A percentile compares a stretch with the other conserved stretches of the same genome.
Evolutionary conservation across 2,113 vertebrate genomes (phyloP).

Genomic region (Leptobrachium ailaonicum): DNA sequence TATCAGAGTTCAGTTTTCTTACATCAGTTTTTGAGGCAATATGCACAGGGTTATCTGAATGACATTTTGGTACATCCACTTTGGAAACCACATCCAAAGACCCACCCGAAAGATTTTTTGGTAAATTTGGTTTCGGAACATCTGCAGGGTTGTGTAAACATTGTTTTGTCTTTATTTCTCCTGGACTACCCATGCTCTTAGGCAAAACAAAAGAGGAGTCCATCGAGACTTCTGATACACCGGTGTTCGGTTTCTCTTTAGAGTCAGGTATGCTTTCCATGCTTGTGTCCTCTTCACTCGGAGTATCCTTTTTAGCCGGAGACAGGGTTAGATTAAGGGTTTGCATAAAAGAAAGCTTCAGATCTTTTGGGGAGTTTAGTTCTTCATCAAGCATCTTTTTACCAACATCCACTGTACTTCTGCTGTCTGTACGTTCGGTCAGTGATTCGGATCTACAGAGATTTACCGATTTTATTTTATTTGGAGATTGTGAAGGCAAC

Average conservation of each 20-base stretch:
- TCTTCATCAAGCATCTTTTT: constrained; percentile 55
- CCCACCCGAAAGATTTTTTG: too few species aligned
- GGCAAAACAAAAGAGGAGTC: constrained; percentile 19
- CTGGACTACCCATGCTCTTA: background rate
- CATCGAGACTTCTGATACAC: background rate
- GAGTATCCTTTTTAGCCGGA: constrained; percentile 80
- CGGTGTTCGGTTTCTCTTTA: background rate
- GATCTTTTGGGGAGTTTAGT: constrained; percentile 62
- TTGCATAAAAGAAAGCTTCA: constrained; percentile 95
- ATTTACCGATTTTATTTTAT: constrained; percentile 56
- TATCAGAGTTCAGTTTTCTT: too few species aligned
- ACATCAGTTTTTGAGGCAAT: too few species aligned
- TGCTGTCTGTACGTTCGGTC: constrained; percentile 29
- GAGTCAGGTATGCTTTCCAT: background rate
- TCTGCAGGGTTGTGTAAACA: too few species aligned
- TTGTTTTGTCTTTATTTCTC: background rate
- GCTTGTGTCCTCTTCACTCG: constrained; percentile 45
- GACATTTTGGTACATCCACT: too few species aligned
- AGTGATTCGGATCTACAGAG: constrained; percentile 37
- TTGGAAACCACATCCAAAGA: too few species aligned
- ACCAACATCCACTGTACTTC: constrained; percentile 45
- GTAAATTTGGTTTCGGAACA: too few species aligned
- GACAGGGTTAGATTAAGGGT: constrained; percentile 93
- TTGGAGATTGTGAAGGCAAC: constrained; percentile 20
- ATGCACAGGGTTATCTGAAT: too few species aligned